Evolutionary conservation across 2,797 vertebrate species (phyloP).

Genomic region (Nyctalus aviator): DNA sequence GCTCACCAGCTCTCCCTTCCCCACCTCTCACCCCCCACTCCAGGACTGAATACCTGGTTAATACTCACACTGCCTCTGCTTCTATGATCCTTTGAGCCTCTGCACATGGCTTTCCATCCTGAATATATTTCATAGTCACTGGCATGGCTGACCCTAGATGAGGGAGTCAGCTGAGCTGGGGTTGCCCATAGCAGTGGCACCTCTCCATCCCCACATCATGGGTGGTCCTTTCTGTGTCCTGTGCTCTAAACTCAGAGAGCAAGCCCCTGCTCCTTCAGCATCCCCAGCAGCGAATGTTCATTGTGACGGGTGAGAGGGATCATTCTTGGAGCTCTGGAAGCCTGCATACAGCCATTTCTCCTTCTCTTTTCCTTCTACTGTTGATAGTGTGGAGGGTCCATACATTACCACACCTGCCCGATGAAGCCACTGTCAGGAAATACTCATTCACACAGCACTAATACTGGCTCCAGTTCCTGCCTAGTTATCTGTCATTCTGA

Average conservation of each 20-base stretch:
- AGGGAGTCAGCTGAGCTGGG: neutral
- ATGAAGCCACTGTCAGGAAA: accelerated
- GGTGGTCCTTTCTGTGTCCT: accelerated
- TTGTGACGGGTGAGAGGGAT: neutral
- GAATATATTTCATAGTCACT: neutral
- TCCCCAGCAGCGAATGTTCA: accelerated
- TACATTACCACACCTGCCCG: too few relatives aligned
- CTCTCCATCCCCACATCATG: accelerated
- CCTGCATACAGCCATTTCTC: neutral
- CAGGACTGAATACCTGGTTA: accelerated
- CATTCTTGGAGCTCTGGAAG: neutral
- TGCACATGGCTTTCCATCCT: accelerated
- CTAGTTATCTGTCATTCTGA: accelerated
- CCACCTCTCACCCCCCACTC: accelerated
- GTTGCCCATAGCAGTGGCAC: accelerated
- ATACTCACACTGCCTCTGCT: too few relatives aligned
- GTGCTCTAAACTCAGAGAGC: accelerated
- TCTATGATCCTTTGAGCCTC: neutral
- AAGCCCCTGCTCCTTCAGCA: accelerated
- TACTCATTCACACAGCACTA: accelerated
- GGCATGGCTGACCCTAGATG: neutral
- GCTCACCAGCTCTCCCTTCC: neutral
- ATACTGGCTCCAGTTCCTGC: accelerated
- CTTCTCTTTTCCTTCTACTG: accelerated
- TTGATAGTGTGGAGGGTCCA: neutral